Base-by-base conservation (phyloP, 1,140 invertebrate genomes). In the Choristoneura fumiferana region DNA sequence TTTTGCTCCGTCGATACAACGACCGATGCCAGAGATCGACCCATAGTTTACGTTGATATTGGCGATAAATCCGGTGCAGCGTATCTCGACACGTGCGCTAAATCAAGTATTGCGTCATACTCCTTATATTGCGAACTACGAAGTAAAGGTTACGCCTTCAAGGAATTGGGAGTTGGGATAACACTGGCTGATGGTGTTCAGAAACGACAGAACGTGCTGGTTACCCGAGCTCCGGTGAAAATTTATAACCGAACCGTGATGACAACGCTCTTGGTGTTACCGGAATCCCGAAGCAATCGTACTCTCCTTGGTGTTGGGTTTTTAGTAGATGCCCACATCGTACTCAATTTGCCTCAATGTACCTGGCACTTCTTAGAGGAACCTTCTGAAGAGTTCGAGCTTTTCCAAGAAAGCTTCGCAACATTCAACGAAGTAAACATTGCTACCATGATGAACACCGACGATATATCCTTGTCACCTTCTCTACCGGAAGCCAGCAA, bases 41-140 rank as follows among this genome's bases (percentile, higher is more conserved):
- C 52, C 9, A 36, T 13, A 10, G 33, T 54, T 13, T 33, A 4
- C 33, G 13, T 54, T 8, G 15, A 54, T 10, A 17, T 54, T 14
- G 33, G 33, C 8, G 35, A 33, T 14, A 5, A 39, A 10, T 1
- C 6, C 5, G 35, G 34, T 6, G 33, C 6, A 22, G 54, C 34
- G 1, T 39, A 6, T 56, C 15, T 56, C 1, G 54, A 56, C 37
- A 18, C 36, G 0, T 56, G 54, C 37, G 37, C 54, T 1, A 56
- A 39, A 56, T 4, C 10, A 5, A 56, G 36, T 18, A n/a, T 56
- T 38, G 35, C 36, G 1, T n/a, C n/a, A n/a, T n/a, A n/a, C n/a
- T n/a, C n/a, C n/a, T n/a, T n/a, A n/a, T n/a, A n/a, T n/a, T n/a
- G n/a, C n/a, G n/a, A n/a, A n/a, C n/a, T n/a, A n/a, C n/a, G n/a